Evolutionary conservation across 2,797 vertebrate species (phyloP).

Genomic region (Pangasius macronema): DNA sequence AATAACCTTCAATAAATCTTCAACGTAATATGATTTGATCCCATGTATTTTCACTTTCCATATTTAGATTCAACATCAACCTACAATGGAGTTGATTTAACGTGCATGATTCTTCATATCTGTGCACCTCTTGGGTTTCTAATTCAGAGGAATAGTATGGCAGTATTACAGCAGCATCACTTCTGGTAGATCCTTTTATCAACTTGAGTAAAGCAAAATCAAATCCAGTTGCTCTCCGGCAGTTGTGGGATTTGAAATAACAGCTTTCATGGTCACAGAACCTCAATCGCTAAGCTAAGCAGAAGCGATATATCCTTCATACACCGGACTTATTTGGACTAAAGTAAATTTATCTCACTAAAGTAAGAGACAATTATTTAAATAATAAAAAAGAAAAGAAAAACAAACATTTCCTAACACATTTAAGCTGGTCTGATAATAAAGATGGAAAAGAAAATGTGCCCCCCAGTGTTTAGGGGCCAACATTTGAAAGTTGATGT

Average conservation of each 20-base stretch:
- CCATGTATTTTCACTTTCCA: neutral
- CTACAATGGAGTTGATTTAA: neutral
- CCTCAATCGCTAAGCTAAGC: neutral
- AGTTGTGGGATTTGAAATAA: neutral
- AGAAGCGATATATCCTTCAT: neutral
- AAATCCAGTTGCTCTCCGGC: neutral
- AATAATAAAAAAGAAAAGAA: neutral
- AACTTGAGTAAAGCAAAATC: neutral
- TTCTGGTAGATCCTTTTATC: neutral
- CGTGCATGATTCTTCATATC: neutral
- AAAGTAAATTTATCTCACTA: neutral
- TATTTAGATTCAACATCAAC: neutral
- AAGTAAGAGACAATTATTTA: neutral
- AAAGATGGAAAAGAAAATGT: neutral
- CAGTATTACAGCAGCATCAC: neutral
- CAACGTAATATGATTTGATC: neutral
- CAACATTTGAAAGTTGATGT: neutral
- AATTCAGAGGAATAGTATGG: slow-evolving; percentile 3
- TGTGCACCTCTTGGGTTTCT: neutral
- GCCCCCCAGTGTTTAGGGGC: neutral
- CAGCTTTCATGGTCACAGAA: neutral
- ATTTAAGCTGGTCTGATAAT: neutral
- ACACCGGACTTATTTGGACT: neutral
- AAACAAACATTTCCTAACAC: neutral
- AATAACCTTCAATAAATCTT: neutral